These are phyloP conservation scores for Elaphurus davidianus DNA, from an alignment of 2,113 vertebrate genomes.

Conservation along the genomic window DNA sequence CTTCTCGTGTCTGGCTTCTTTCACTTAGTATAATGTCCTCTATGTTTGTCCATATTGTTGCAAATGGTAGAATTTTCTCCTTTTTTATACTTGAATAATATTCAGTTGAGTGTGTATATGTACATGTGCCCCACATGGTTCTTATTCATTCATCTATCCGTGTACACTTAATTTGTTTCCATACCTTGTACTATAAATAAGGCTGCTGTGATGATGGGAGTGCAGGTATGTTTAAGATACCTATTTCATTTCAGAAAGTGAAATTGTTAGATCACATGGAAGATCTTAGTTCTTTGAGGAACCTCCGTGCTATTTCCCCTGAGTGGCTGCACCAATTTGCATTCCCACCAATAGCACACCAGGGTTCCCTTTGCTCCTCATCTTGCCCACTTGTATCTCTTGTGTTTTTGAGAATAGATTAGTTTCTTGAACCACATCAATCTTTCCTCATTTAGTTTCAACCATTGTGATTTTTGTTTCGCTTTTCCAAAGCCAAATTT, in stretches of 20 bases:
- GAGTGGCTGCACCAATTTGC: not conserved
- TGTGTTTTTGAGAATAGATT: not conserved
- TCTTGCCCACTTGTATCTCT: not conserved
- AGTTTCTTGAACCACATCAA: not conserved
- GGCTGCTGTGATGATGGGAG: not conserved
- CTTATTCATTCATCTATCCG: not conserved
- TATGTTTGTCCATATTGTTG: not conserved
- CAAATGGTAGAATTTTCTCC: not conserved
- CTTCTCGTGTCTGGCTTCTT: not conserved
- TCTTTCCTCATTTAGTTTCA: not conserved
- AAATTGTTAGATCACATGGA: too few species aligned
- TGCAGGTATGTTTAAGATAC: not conserved
- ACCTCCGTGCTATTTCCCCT: accelerated
- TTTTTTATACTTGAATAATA: not conserved
- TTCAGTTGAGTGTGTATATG: not conserved
- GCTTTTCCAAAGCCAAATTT: not conserved
- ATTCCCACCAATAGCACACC: not conserved
- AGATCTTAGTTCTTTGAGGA: not conserved
- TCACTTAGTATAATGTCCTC: not conserved
- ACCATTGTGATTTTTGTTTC: not conserved
- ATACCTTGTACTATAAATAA: not conserved
- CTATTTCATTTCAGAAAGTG: not conserved
- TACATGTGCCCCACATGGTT: not conserved
- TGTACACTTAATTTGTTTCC: not conserved
- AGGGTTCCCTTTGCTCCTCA: not conserved